Base-by-base conservation (phyloP, 1,140 invertebrate genomes). In the Formica selysi region DNA sequence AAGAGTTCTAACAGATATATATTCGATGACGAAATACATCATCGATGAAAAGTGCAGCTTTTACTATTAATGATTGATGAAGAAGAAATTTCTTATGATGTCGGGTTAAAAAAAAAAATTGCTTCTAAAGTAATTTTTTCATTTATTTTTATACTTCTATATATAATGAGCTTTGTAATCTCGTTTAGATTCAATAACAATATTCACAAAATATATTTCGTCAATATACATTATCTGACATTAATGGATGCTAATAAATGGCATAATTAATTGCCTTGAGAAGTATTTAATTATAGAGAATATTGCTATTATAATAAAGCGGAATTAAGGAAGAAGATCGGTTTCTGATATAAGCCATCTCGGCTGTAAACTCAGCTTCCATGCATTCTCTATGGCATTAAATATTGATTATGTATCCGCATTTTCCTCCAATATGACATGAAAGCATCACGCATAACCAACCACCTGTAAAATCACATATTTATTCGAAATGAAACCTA, bases 381-480 rank as follows among this genome's bases (percentile, higher is more conserved):
- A 13, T 48, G 38, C 38, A 74, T 74, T 73, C 67, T 19, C 67
- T 10, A 38, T 38, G 29, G 61, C 61, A 36, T 71, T 81, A 59
- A 61, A 54, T 29, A 83, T 83, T 29, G 79, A 74, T 62, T 83
- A 83, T 83, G 2, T 44, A 73, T 83, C 4, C 79, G 68, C 54
- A 73, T 83, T 74, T 74, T 29, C 7, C 54, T 61, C 13, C 38
- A 32, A 57, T 71, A 44, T 29, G 22, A 61, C 57, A 57, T 74
- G 68, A n/a, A 73, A 41, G 13, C 79, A 62, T 83, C 79, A 51
- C 62, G 41, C 29, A 80, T 67, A 59, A 68, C 44, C 64, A 83
- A 80, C 36, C 78, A 83, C 13, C 79, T 83, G 68, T 83, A 74
- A 83, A 83, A 61, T 73, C 54, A 74, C 38, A 74, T 83, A 83